phyloP scores from a whole-genome alignment of 2,797 vertebrate genomes.

The Ibycter americanus region DNA sequence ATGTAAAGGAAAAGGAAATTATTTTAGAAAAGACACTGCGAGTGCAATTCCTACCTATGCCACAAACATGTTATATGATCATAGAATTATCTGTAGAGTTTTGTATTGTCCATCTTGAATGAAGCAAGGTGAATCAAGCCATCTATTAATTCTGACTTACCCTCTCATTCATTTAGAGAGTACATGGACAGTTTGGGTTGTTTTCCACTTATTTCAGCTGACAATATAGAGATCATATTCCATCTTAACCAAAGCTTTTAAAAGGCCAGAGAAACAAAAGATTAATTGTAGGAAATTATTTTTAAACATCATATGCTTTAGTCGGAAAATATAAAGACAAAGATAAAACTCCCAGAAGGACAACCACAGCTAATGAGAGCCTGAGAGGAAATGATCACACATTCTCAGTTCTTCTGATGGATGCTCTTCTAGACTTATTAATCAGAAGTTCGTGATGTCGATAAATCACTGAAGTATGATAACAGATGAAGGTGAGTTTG shows the following conservation, averaged over 20 bases:
- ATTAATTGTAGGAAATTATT: slow-evolving; percentile 4
- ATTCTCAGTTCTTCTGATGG: slow-evolving; percentile 37
- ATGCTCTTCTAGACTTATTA: slow-evolving; percentile 33
- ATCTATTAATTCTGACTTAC: background rate
- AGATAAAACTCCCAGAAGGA: slow-evolving; percentile 26
- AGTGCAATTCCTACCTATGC: background rate
- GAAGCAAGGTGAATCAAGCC: background rate
- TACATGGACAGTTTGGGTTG: background rate
- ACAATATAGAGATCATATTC: background rate
- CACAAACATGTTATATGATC: background rate
- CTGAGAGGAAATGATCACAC: slow-evolving; percentile 37
- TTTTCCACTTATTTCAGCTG: background rate
- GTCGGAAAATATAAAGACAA: slow-evolving; percentile 19
- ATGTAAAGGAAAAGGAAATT: background rate
- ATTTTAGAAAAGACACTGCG: background rate
- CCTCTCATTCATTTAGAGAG: background rate
- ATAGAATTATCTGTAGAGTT: background rate
- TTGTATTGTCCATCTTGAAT: background rate
- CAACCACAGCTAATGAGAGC: slow-evolving; percentile 18
- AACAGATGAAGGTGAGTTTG: slow-evolving; percentile 52
- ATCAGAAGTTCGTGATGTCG: background rate
- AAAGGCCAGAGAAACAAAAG: background rate
- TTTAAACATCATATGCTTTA: background rate
- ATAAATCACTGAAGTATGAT: slow-evolving; percentile 25
- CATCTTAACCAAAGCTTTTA: background rate